Base-by-base conservation (phyloP, 2,888 invertebrate genomes). In the Xylophagus ater region DNA sequence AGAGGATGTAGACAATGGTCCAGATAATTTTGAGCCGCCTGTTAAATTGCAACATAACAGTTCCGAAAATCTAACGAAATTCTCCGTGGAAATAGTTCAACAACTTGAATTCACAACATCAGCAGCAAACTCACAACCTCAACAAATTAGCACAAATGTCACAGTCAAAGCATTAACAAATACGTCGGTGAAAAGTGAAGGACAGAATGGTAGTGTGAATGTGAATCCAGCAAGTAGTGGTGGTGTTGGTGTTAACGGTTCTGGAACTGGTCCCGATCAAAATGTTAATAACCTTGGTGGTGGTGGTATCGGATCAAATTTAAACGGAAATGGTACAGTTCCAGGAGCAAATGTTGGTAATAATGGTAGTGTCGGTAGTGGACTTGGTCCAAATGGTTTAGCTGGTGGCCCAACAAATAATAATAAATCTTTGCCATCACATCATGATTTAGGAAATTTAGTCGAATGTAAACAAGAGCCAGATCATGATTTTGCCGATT, bases 51-150 rank as follows among this genome's bases (percentile, higher is more conserved):
- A 76, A 58, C 62, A 78, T 71, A 60, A 76, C 70, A 58, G 61
- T 42, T 60, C 63, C 18, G 66, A 66, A 52, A 62, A 65, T 56
- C 59, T 67, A 57, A 77, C 78, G 46, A 88, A 88, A 62, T 88
- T 90, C 67, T 87, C 87, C 4, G 88, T 90, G 45, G 88, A 90
- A 67, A 90, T 90, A 53, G 89, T 90, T 15, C 90, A 90, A 61
- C 89, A 87, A 61, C 68, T 87, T 38, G 87, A 90, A 62, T 89
- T 89, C 60, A 87, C 87, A 46, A 86, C 86, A 28, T 85, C 83
- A 32, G 82, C 84, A 37, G 85, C 85, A 32, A 87, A 83, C 58
- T 82, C 84, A 6, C 86, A 86, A 58, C 82, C 87, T 37, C 87
- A 88, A 58, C 87, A 88, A 66, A 89, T 89, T 50, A 85, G 81